Percentiles rank a stretch among this genome's conserved stretches.
phyloP scores from a whole-genome alignment of 1,140 invertebrate species.

The Anastrepha obliqua region DNA sequence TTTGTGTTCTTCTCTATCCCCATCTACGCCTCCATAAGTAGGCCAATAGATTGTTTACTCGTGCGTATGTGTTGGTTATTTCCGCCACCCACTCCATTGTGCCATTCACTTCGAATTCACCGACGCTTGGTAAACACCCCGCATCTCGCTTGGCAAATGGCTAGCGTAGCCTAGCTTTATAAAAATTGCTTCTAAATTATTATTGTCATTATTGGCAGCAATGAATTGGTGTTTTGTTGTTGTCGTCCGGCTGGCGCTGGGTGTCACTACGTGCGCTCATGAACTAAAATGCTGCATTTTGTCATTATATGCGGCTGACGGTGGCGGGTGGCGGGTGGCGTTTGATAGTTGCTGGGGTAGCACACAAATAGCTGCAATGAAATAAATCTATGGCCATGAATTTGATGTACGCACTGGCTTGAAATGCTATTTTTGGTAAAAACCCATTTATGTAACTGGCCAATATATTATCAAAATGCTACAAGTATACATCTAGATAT shows the following conservation, averaged over 20 bases:
- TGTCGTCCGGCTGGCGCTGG: neutral
- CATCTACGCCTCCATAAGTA: neutral
- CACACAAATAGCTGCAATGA: neutral
- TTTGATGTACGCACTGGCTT: neutral
- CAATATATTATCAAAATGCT: neutral
- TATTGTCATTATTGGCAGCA: conserved; percentile 69
- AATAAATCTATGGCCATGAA: conserved; percentile 13
- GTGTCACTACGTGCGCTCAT: conserved; percentile 21
- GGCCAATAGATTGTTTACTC: neutral
- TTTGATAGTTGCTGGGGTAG: neutral
- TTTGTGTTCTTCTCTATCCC: neutral
- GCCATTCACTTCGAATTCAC: neutral
- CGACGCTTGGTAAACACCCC: neutral
- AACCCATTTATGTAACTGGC: neutral
- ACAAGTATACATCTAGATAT: neutral
- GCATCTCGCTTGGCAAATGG: neutral
- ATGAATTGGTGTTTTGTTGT: conserved; percentile 40
- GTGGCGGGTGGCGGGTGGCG: neutral
- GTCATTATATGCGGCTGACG: neutral
- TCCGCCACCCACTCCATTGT: neutral
- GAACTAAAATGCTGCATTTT: conserved; percentile 18
- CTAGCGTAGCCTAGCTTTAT: conserved; percentile 56
- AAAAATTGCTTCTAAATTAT: conserved; percentile 71
- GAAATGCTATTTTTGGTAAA: neutral
- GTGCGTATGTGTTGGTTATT: neutral